Evolutionary conservation across 2,888 invertebrate species (phyloP).

Genomic region (Ophion costatus): DNA sequence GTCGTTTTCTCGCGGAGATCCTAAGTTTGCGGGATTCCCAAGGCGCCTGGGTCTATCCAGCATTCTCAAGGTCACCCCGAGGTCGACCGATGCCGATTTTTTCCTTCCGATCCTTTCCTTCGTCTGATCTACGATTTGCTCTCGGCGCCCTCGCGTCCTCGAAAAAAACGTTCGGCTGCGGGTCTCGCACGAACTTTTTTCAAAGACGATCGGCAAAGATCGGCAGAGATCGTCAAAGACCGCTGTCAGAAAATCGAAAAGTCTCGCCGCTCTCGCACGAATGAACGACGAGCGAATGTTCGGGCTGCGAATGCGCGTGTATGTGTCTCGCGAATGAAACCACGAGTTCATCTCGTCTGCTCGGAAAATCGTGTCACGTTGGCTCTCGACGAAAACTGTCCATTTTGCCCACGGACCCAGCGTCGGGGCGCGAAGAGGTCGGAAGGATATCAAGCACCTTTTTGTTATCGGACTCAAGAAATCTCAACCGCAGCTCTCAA

Average conservation of each 20-base stretch:
- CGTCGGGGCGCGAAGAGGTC: not conserved
- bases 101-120: no score
- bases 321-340: not conserved
- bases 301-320: not conserved
- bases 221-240: not conserved
- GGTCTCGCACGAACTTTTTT: constrained; percentile 54
- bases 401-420: not conserved
- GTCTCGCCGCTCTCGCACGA: not conserved
- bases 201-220: constrained; percentile 1
- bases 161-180: constrained; percentile 46
- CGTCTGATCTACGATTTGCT: not conserved
- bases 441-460: constrained; percentile 5
- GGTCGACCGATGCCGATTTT: constrained; percentile 21
- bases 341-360: not conserved
- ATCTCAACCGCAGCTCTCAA: not conserved
- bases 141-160: not conserved
- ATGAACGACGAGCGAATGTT: not conserved
- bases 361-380: not conserved
- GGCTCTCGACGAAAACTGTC: not conserved
- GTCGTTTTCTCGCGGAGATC: constrained; percentile 52
- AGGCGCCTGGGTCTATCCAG: constrained; percentile 65
- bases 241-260: not conserved
- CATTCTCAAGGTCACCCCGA: constrained; percentile 44
- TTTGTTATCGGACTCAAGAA: constrained; percentile 14
- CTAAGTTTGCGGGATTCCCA: constrained; percentile 59